These are phyloP conservation scores for Metaphire vulgaris DNA, from an alignment of 1,140 invertebrate genomes.

Conservation along the genomic window DNA sequence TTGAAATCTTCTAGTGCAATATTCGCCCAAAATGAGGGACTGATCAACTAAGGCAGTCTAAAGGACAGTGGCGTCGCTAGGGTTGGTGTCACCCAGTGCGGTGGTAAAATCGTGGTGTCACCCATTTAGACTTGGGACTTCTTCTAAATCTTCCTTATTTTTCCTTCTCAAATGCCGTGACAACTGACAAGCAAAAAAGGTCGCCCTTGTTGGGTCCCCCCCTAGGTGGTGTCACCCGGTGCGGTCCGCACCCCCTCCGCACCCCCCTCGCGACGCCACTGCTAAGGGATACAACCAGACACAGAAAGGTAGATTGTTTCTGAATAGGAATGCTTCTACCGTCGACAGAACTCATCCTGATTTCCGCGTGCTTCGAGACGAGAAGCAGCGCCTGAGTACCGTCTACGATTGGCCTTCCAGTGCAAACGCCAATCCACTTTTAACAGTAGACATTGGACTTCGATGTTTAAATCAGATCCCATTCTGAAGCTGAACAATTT, in stretches of 20 bases:
- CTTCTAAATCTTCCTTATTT: neutral
- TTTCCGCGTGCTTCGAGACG: neutral
- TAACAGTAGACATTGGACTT: no score
- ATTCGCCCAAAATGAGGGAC: neutral
- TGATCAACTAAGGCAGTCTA: neutral
- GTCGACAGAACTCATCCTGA: neutral
- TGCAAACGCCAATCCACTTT: neutral
- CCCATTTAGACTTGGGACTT: neutral
- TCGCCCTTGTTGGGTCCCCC: no score
- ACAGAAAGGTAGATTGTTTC: no score
- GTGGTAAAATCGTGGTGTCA: no score
- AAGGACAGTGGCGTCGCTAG: neutral
- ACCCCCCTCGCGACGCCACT: neutral
- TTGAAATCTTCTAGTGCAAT: neutral
- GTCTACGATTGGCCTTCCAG: slow-evolving; percentile 18
- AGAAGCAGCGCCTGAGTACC: neutral
- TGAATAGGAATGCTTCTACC: neutral
- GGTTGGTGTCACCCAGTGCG: no score
- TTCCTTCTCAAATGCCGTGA: no score
- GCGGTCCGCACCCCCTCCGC: no score
- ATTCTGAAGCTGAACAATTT: no score
- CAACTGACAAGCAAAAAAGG: no score
- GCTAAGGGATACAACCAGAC: neutral
- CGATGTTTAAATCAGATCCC: no score
- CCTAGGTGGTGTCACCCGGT: no score